Evolutionary conservation across 1,140 invertebrate genomes (phyloP).

Genomic region (Drosophila pachea): DNA sequence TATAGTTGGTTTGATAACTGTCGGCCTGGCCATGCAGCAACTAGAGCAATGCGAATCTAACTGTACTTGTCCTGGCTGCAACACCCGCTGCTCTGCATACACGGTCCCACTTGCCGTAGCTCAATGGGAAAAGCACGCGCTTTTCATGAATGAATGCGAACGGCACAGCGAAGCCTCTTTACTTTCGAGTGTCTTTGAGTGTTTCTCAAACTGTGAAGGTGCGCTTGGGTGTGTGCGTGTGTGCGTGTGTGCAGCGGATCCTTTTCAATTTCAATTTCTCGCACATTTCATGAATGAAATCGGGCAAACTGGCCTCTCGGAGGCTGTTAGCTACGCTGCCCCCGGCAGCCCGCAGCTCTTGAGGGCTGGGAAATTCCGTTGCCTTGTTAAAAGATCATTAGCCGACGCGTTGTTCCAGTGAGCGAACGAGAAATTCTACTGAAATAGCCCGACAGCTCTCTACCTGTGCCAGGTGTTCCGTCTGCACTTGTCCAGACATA

Average conservation of each 20-base stretch:
- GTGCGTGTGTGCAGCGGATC: neutral
- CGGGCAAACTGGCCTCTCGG: neutral
- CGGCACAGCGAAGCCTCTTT: conserved; percentile 68
- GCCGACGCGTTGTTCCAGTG: conserved; percentile 33
- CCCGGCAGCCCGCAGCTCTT: conserved; percentile 19
- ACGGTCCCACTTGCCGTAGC: neutral
- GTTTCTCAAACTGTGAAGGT: conserved; percentile 5
- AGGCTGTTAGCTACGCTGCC: conserved; percentile 25
- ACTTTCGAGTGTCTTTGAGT: conserved; percentile 66
- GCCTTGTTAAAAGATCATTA: conserved; percentile 75
- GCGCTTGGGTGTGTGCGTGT: too few relatives aligned
- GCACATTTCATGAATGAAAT: conserved; percentile 63
- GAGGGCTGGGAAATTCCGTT: conserved; percentile 58
- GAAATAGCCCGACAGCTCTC: conserved; percentile 41
- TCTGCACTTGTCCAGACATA: conserved; percentile 55
- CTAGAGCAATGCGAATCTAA: too few relatives aligned
- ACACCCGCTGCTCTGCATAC: neutral
- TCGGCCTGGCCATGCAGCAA: too few relatives aligned
- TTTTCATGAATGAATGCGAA: conserved; percentile 72
- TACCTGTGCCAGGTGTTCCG: conserved; percentile 67
- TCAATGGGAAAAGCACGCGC: conserved; percentile 40
- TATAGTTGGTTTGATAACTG: too few relatives aligned
- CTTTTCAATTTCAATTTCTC: conserved; percentile 16
- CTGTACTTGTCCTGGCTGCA: too few relatives aligned
- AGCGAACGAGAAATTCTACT: conserved; percentile 48